Base-by-base conservation (phyloP, 2,797 vertebrate genomes). In the Tiaroga cobitis region DNA sequence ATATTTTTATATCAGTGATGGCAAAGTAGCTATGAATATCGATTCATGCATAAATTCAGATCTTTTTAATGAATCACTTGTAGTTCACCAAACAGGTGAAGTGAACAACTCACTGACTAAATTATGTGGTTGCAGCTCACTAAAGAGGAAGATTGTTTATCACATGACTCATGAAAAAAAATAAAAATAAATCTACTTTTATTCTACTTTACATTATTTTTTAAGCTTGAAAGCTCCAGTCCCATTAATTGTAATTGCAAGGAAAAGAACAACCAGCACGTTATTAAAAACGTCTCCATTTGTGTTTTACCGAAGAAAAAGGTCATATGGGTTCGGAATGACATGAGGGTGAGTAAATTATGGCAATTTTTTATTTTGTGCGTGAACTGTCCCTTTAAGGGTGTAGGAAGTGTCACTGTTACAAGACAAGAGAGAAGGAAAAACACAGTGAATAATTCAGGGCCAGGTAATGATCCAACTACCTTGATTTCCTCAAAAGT, bases 401-500 rank as follows among this genome's bases (percentile, higher is more conserved):
- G 15, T 70, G 26, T 11, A n/a, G 26, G 26, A 11, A 24, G 51
- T 80, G 83, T 7, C 21, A 32, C 16, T 54, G 9, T 11, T 41
- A 49, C 29, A 81, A 26, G 34, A 73, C 68, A 41, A 37, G 13
- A 61, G 67, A 41, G 39, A 65, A 63, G 63, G 74, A 67, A 85
- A 73, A 61, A 39, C 1, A 54, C 49, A 13, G 61, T 9, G 56
- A 56, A 46, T 34, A 39, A 63, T 54, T 61, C 83, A 79, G 29
- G 54, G 34, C 29, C 73, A 78, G 41, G 41, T 46, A 81, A 54
- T 69, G 65, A 73, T 46, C 54, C 24, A 73, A 80, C 65, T 87
- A 89, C 89, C 87, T 89, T 82, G 86, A 81, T 79, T 85, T 83
- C 46, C 80, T 80, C 37, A 74, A 81, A 61, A 90, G 49, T 21